Conservation (phyloP, 2,113 vertebrate genomes). For the Psammodynastes pulverulentus region DNA sequence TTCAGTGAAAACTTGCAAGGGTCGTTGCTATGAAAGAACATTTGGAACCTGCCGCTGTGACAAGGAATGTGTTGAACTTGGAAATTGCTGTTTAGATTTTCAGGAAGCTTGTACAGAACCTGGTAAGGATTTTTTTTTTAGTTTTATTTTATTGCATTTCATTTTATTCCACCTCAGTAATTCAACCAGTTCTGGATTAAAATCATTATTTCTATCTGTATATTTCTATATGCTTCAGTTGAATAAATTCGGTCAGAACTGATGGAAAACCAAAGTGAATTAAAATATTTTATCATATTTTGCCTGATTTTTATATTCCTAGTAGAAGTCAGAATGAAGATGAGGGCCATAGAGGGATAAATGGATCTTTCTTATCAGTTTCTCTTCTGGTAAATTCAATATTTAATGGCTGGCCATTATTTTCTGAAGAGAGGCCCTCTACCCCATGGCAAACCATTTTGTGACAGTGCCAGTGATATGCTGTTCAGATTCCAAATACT, state of each 20-base stretch:
- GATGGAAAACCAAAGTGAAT: not conserved
- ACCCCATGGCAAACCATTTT: not conserved
- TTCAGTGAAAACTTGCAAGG: conserved; percentile 81
- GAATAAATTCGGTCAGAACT: not conserved
- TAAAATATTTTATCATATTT: not conserved
- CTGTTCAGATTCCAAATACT: not conserved
- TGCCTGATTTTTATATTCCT: not conserved
- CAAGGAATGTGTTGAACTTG: conserved; percentile 70
- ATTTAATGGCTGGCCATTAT: not conserved
- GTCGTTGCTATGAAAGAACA: conserved; percentile 78
- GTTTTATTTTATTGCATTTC: not conserved
- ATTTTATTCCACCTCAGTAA: not conserved
- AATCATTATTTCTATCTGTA: not conserved
- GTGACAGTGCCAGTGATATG: not conserved
- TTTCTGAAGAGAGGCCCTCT: not conserved
- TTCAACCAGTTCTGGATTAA: not conserved
- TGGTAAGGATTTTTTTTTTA: conserved; percentile 55
- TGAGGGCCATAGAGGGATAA: not conserved
- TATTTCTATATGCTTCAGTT: not conserved
- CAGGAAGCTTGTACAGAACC: conserved; percentile 73
- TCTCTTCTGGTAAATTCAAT: not conserved
- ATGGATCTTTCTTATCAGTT: not conserved
- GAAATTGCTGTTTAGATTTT: conserved; percentile 80
- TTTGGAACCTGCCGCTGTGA: conserved; percentile 80
- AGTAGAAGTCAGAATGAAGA: not conserved